phyloP scores from a whole-genome alignment of 2,113 vertebrate species.

The Brienomyrus longianalis region DNA sequence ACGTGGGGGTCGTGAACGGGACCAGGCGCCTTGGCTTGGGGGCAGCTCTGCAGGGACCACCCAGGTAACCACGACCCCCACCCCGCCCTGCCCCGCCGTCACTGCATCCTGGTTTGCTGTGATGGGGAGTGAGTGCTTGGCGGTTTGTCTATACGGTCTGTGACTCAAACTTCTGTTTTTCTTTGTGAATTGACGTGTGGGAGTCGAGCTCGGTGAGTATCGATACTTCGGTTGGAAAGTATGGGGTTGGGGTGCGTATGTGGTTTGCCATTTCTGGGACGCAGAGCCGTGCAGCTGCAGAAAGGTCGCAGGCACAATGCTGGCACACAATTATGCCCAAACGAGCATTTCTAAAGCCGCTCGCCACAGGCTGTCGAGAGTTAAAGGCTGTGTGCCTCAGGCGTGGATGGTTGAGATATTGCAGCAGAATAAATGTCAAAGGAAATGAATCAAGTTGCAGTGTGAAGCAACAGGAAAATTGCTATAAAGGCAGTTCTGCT shows the following conservation, averaged over 20 bases:
- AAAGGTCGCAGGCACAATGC: not conserved
- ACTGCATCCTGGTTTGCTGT: not conserved
- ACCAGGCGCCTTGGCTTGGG: slow-evolving; percentile 55
- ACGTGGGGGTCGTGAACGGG: slow-evolving; percentile 61
- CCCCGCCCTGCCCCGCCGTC: not conserved
- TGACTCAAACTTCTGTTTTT: not conserved
- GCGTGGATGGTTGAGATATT: not conserved
- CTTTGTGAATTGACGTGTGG: not conserved
- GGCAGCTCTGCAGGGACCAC: slow-evolving; percentile 54
- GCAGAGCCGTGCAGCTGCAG: not conserved
- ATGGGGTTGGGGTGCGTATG: not conserved
- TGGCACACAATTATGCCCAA: not conserved
- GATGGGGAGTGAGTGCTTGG: not conserved
- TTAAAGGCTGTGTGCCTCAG: not conserved
- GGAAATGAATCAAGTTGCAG: slow-evolving; percentile 46
- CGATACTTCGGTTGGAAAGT: not conserved
- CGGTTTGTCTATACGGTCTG: not conserved
- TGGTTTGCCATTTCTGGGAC: not conserved
- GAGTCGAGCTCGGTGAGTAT: not conserved
- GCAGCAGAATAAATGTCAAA: slow-evolving; percentile 16
- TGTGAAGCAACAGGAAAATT: slow-evolving; percentile 54
- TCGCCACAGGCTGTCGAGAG: not conserved
- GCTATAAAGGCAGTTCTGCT: slow-evolving; percentile 42
- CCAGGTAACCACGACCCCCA: slow-evolving; percentile 39
- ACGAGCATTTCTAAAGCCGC: not conserved